Base-by-base conservation (phyloP, 1,140 invertebrate species). In the Drosophila sechellia region DNA sequence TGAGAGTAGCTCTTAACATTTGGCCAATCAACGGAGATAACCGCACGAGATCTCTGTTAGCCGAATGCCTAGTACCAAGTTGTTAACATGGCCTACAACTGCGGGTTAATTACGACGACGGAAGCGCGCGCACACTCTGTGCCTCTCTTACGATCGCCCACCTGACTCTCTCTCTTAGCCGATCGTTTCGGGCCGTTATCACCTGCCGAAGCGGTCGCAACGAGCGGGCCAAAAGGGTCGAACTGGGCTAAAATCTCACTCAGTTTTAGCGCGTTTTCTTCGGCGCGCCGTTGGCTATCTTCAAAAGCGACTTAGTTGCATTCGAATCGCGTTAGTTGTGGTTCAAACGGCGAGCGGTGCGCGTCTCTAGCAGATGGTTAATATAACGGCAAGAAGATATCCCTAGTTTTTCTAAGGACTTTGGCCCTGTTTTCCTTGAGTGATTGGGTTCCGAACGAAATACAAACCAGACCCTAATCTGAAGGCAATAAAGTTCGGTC, bases 1-100 rank as follows among this genome's bases (percentile, higher is more conserved):
- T 76, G 45, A 87, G 61, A 40, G 43, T 64, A 54, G 39, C 57
- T 65, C 65, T 73, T 83, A 87, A 87, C 83, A 89, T 83, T 65
- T 58, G 61, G 53, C 79, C 83, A 89, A 87, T 89, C 76, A 89
- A 43, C 15, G 43, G 40, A 70, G 75, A 89, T 84, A 89, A 79
- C 63, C 71, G 11, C 20, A 5, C 22, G 20, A 83, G 55, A 79
- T 65, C 79, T 83, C 71, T 87, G 83, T 87, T 87, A 87, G 77
- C 61, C 39, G 46, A 50, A 68, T 83, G 68, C 65, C 37, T 71
- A 12, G 71, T 89, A 73, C 65, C 31, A 68, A 12, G 12, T 39
- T 79, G 79, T 64, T 68, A 57, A 49, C 70, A 79, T 86, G 79
- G 81, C 85, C 68, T 86, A 85, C 83, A 86, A 76, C 75, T 71